Percentiles rank a stretch among this genome's conserved stretches.
phyloP scores from a whole-genome alignment of 2,113 vertebrate species.

The Prolemur simus region DNA sequence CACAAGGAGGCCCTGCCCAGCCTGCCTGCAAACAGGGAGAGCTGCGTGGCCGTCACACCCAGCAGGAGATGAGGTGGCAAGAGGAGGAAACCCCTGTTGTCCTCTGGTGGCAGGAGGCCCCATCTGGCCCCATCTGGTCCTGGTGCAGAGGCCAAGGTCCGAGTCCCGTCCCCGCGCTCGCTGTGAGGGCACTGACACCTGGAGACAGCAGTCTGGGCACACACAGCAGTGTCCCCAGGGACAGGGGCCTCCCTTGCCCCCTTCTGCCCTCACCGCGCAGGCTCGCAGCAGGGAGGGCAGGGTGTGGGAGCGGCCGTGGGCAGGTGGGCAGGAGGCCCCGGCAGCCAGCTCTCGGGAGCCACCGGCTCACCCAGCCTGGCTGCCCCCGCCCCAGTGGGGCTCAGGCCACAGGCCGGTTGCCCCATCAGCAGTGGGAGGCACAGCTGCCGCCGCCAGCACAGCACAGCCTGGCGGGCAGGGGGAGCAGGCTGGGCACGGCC shows the following conservation, averaged over 20 bases:
- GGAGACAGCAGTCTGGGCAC: background rate
- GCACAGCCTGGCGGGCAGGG: background rate
- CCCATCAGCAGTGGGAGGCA: background rate
- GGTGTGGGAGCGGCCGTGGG: rapidly evolving
- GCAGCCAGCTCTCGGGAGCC: too few species aligned
- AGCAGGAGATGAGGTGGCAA: too few species aligned
- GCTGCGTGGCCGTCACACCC: background rate
- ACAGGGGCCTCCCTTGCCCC: background rate
- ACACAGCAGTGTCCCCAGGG: rapidly evolving
- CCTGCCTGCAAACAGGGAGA: background rate
- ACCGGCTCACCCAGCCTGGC: background rate
- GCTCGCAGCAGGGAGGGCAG: background rate
- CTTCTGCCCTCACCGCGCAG: background rate
- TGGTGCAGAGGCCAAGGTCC: background rate
- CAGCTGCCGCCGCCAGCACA: background rate
- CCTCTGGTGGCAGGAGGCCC: background rate
- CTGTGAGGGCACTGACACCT: background rate
- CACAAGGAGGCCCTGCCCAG: background rate
- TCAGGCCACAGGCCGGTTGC: rapidly evolving
- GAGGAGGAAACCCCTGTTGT: background rate
- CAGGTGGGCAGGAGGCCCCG: background rate
- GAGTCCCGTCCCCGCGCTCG: background rate
- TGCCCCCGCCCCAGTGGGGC: background rate
- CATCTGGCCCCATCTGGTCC: background rate
- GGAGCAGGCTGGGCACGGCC: background rate